Conservation (phyloP, 1,140 invertebrate species). For the Lycorma delicatula region DNA sequence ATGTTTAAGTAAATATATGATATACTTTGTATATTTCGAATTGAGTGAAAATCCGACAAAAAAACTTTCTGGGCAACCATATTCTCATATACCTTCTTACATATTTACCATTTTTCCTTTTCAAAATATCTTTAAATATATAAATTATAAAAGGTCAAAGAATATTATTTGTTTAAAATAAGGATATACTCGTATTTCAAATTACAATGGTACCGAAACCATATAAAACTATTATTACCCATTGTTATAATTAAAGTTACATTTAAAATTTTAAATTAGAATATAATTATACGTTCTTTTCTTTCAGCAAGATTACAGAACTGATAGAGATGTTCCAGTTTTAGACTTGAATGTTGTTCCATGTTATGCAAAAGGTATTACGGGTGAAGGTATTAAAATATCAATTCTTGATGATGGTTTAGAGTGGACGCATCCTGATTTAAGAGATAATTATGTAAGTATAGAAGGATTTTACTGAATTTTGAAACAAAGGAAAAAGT, state of each 20-base stretch:
- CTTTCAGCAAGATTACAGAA: constrained; percentile 55
- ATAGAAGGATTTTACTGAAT: neutral
- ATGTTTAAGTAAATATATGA: no score
- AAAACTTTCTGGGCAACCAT: no score
- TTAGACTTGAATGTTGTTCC: constrained; percentile 67
- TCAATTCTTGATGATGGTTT: constrained; percentile 82
- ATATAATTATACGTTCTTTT: neutral
- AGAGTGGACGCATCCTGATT: constrained; percentile 71
- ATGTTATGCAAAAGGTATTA: constrained; percentile 66
- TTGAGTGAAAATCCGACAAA: no score
- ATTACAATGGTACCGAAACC: neutral
- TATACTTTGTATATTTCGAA: no score
- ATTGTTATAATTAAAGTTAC: neutral
- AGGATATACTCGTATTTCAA: neutral
- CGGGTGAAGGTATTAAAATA: constrained; percentile 69
- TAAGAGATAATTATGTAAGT: constrained; percentile 42
- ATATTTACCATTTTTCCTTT: neutral
- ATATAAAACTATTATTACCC: neutral
- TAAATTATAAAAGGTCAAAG: neutral
- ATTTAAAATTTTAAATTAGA: neutral
- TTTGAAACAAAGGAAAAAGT: constrained; percentile 5
- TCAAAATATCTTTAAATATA: constrained; percentile 5
- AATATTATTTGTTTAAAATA: neutral
- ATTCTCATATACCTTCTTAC: no score
- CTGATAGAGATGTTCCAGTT: constrained; percentile 46